Base-by-base conservation (phyloP, 2,113 vertebrate species). In the Hippocampus barbouri region DNA sequence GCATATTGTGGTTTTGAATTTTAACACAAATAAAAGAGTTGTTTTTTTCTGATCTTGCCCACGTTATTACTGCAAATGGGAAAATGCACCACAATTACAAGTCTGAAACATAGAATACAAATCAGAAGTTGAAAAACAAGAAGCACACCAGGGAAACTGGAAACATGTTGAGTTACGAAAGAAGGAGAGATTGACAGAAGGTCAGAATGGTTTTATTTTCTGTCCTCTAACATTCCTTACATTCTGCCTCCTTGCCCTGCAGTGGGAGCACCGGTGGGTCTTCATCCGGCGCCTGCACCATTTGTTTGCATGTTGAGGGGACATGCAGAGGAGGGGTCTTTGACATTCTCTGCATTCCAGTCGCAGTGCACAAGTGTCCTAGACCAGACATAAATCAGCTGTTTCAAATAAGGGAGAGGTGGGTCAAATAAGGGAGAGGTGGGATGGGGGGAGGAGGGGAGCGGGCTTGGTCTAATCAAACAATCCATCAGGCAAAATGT, bases 351-450 rank as follows among this genome's bases (percentile, higher is more conserved):
- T 34, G 75, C 85, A 93, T 93, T 92, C 91, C 89, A 84, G 71
- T 72, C 69, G 76, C 65, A 76, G 81, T 89, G 83, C 85, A 89
- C 88, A 91, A 92, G 88, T 89, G 86, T 87, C 87, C 74, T 75
- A 72, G 79, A 78, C 77, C 70, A 70, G 83, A 81, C 90, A 90
- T 92, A 93, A 93, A 92, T 92, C 90, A 91, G 86, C 87, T 90
- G 87, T 86, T 88, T 84, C 23, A 27, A 78, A 75, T 70, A 57
- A 40, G 23, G 45, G 66, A 62, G 74, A 34, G 30, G 30, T 34
- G 30, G 30, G 30, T 34, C 30, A 34, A 34, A 34, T 34, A 34
- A 34, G 30, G 30, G 34, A 38, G 34, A 38, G 34, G 34, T 38
- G 34, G 5, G 34, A 38, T 6, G 34, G 34, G 5, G 34, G 34